Conservation (phyloP, 2,797 vertebrate genomes). For the Moxostoma hubbsi region DNA sequence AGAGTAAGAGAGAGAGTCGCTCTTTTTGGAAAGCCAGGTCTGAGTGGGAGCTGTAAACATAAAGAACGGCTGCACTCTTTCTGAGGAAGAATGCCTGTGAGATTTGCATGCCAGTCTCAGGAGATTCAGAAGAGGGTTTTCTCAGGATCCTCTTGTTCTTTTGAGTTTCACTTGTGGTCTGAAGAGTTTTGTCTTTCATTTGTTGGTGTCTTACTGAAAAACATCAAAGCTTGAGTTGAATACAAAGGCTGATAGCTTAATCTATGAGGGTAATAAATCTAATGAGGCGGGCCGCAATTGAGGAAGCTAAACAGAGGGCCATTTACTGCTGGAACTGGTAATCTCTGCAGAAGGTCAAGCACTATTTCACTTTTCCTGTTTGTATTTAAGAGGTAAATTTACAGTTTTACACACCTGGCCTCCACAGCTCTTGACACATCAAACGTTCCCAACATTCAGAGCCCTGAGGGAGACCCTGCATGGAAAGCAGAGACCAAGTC, state of each 20-base stretch:
- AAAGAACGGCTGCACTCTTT: slow-evolving; percentile 65
- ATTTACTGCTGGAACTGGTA: slow-evolving; percentile 62
- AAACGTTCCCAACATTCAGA: slow-evolving; percentile 72
- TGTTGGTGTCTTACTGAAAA: slow-evolving; percentile 5
- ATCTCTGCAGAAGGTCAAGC: slow-evolving; percentile 66
- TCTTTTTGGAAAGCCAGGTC: slow-evolving; percentile 77
- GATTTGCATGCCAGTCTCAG: slow-evolving; percentile 55
- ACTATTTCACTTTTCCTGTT: slow-evolving; percentile 72
- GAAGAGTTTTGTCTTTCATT: slow-evolving; percentile 7
- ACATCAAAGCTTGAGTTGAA: slow-evolving; percentile 66
- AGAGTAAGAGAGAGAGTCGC: slow-evolving; percentile 58
- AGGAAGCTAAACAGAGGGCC: slow-evolving; percentile 68
- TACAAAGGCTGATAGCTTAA: slow-evolving; percentile 55
- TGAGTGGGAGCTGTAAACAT: slow-evolving; percentile 91
- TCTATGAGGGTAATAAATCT: slow-evolving; percentile 65
- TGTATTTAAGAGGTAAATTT: slow-evolving; percentile 73
- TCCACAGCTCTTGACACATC: slow-evolving; percentile 69
- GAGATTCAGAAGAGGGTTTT: too few relatives aligned
- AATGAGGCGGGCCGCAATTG: slow-evolving; percentile 66
- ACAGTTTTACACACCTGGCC: slow-evolving; percentile 72
- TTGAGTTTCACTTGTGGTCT: neutral
- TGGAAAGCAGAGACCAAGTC: slow-evolving; percentile 59
- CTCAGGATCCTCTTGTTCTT: neutral
- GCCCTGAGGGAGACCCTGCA: slow-evolving; percentile 62
- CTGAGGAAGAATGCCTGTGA: slow-evolving; percentile 63